phyloP scores from a whole-genome alignment of 1,140 invertebrate species.

The Aleiodes sp. region DNA sequence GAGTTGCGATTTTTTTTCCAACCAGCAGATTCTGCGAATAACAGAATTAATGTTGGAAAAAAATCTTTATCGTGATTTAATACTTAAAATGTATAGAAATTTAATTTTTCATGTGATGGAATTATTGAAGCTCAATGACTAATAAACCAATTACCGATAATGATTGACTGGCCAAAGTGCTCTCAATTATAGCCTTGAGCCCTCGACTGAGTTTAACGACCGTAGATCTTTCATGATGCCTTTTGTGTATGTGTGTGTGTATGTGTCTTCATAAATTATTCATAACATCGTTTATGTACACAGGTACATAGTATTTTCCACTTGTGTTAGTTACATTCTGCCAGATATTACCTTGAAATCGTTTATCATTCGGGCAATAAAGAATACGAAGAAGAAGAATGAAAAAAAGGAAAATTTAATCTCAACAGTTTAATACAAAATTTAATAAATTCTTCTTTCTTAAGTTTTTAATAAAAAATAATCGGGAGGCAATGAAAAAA shows the following conservation, averaged over 20 bases:
- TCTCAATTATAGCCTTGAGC: slow-evolving; percentile 31
- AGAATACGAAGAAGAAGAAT: neutral
- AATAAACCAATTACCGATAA: slow-evolving; percentile 40
- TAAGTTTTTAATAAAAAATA: too few species aligned
- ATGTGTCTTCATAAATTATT: slow-evolving; percentile 17
- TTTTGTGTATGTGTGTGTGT: slow-evolving; percentile 8
- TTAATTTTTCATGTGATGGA: slow-evolving; percentile 5
- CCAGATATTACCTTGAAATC: slow-evolving; percentile 1
- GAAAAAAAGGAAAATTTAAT: neutral
- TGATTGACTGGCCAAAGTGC: slow-evolving; percentile 33
- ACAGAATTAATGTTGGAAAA: too few species aligned
- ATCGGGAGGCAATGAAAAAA: too few species aligned
- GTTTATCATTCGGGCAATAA: neutral
- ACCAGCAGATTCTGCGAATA: neutral
- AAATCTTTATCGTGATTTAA: too few species aligned
- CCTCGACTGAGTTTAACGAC: slow-evolving; percentile 26
- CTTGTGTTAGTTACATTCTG: neutral
- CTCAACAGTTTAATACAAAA: slow-evolving; percentile 2
- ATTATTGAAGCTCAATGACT: slow-evolving; percentile 34
- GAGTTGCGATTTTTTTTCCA: neutral
- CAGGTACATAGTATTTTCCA: neutral
- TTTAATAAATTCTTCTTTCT: slow-evolving; percentile 1
- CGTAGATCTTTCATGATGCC: slow-evolving; percentile 29
- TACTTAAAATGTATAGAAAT: slow-evolving; percentile 15
- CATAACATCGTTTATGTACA: neutral